Base-by-base conservation (phyloP, 2,888 invertebrate genomes). In the Harmothoe impar region DNA sequence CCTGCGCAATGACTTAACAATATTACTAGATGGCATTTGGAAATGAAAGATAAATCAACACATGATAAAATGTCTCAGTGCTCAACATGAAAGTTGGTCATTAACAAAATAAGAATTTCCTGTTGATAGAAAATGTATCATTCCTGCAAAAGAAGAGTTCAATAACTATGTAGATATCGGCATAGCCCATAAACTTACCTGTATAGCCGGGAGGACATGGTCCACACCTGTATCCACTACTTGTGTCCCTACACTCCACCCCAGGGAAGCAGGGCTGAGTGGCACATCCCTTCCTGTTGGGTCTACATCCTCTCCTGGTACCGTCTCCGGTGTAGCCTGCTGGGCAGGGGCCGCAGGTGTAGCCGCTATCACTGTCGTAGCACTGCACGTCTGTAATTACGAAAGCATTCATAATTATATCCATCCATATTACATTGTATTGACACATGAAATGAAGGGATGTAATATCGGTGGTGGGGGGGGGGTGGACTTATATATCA, bases 271-370 rank as follows among this genome's bases (percentile, higher is more conserved):
- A 92, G 15, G 90, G 91, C 20, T 68, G 81, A 12, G 68, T 90
- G 51, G 43, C 81, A 54, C 92, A 92, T 12, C 90, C 84, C 7
- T 17, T 31, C 3, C 90, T 23, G 52, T 81, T 25, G 33, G 29
- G 29, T n/a, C 86, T 23, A 62, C 93, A 92, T 0, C 91, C 92
- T 51, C 62, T 51, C 43, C 96, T 96, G 0, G 97, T 97, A 17
- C 98, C 98, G 94, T 98, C 97, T 90, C 97, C 97, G 20, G 96
- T 96, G 91, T 96, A 97, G 29, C 98, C 98, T 90, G 96, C 94
- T 90, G 97, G 97, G 96, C 98, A 97, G 90, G 97, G 95, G 78
- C 97, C 97, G 94, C 98, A 98, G 89, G 97, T 97, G 94, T 97
- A 98, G 95, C 97, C 98, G 0, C 98, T 88, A 5, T 78, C 91